Evolutionary conservation across 2,113 vertebrate genomes (phyloP).

Genomic region (Petrocephalus microphthalmus): DNA sequence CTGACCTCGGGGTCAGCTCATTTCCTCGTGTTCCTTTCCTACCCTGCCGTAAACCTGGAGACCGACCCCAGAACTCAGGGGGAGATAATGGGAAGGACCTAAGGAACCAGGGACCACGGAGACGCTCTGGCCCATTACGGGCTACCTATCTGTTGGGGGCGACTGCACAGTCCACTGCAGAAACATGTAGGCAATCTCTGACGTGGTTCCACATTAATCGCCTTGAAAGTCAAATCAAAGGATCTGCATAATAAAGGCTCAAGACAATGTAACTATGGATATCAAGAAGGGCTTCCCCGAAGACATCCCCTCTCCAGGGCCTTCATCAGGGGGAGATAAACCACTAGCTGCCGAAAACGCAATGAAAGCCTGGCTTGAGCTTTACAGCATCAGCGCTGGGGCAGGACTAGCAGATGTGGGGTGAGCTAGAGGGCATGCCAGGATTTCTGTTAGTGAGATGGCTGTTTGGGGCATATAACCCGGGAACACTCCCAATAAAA

Average conservation of each 20-base stretch:
- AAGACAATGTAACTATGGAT: constrained; percentile 42
- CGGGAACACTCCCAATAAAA: constrained; percentile 50
- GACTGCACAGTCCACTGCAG: not conserved
- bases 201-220: not conserved
- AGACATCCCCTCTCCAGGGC: constrained; percentile 31
- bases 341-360: constrained; percentile 45
- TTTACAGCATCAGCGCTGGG: constrained; percentile 41
- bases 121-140: not conserved
- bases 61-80: constrained; percentile 49
- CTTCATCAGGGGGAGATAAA: constrained; percentile 42
- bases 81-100: constrained; percentile 54
- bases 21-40: constrained; percentile 69
- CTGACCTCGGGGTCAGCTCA: constrained; percentile 68
- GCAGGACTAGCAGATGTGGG: constrained; percentile 13
- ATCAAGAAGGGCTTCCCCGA: constrained; percentile 38
- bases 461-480: constrained; percentile 52
- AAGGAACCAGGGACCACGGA: constrained; percentile 27
- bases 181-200: not conserved
- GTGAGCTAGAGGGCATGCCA: constrained; percentile 51
- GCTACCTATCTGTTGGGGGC: not conserved
- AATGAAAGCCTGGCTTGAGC: constrained; percentile 21
- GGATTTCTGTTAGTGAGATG: constrained; percentile 43
- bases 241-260: not conserved
- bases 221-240: not conserved
- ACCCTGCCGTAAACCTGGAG: constrained; percentile 61